These are phyloP conservation scores for Scaptomyza cyrtandrae DNA, from an alignment of 2,888 invertebrate species.

Conservation along the genomic window DNA sequence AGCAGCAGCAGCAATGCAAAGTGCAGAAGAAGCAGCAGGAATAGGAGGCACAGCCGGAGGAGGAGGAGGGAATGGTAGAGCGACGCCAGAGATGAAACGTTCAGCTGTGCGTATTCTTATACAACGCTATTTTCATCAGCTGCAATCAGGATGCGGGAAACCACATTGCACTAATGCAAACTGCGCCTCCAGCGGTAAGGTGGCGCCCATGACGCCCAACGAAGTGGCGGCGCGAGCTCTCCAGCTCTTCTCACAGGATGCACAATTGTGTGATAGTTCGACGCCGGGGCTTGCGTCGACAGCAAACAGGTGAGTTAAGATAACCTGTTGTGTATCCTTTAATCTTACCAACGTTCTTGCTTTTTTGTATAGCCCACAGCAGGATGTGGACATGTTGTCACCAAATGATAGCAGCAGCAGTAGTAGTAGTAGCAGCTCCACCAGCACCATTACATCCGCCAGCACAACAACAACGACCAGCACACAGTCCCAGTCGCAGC, in stretches of 20 bases:
- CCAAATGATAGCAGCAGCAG: constrained; percentile 74
- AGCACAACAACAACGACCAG: constrained; percentile 73
- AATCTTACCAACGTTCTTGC: neutral
- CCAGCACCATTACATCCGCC: constrained; percentile 74
- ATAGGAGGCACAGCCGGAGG: neutral
- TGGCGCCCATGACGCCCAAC: constrained; percentile 91
- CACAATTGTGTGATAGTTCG: constrained; percentile 89
- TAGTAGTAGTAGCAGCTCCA: constrained; percentile 75
- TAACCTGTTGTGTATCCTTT: neutral
- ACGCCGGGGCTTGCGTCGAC: constrained; percentile 70
- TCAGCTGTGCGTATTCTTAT: constrained; percentile 93
- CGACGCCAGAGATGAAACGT: constrained; percentile 87
- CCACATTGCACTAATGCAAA: constrained; percentile 92
- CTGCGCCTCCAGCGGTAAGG: constrained; percentile 96
- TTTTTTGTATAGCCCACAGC: constrained; percentile 55
- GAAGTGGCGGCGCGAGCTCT: constrained; percentile 96
- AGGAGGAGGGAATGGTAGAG: constrained; percentile 37
- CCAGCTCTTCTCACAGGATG: constrained; percentile 93
- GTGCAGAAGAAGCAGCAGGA: constrained; percentile 12
- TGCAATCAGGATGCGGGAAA: constrained; percentile 96
- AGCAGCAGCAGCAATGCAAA: constrained; percentile 42
- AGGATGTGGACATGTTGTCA: constrained; percentile 74
- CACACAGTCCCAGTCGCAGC: constrained; percentile 53
- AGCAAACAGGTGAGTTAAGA: constrained; percentile 14
- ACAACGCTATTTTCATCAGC: constrained; percentile 96